Evolutionary conservation across 2,888 invertebrate genomes (phyloP), one percentile per base, ranked within the genome.

Genomic region (Emmelina monodactyla): DNA sequence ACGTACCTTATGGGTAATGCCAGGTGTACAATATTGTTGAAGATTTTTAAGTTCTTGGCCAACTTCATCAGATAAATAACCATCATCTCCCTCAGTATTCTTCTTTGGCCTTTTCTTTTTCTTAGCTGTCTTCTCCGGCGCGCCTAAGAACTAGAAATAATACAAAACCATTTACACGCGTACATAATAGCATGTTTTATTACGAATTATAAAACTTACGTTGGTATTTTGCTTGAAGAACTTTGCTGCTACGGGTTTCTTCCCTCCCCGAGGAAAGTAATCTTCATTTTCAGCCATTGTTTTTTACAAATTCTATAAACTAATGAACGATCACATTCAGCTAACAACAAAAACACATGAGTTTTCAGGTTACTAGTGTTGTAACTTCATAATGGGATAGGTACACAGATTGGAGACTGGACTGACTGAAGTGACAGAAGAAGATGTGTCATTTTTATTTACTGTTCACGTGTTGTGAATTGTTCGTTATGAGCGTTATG

Each of bases 181-280:
- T n/a, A n/a, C n/a, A n/a, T n/a, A n/a, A n/a, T n/a, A n/a, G n/a
- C n/a, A n/a, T n/a, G n/a, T n/a, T n/a, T n/a, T 19, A 19, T 19
- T 9, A 19, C 19, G 19, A 25, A 4, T n/a, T n/a, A n/a, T 11
- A 33, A 41, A 25, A 61, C 67, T 61, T 53, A 72, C 73, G 43
- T 78, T 78, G 42, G 67, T 63, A 49, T 68, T 68, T 45, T 72
- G 67, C 47, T 73, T 71, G 43, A 75, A 79, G 54, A 73, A 57
- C 44, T 66, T 64, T 22, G 63, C 55, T 19, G 63, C 55, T 22
- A 66, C 59, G 1, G 80, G 75, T 46, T 81, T 81, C 49, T 70
- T 79, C 7, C 83, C 82, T 33, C 83, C 83, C 37, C 84, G 73
- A 10, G 84, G 84, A 58, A 83, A 84, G 52, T 78, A 81, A 52